Percentiles rank a stretch among this genome's conserved stretches.
These are phyloP conservation scores for Andrena chrysosceles DNA, from an alignment of 2,888 invertebrate genomes.

Conservation along the genomic window DNA sequence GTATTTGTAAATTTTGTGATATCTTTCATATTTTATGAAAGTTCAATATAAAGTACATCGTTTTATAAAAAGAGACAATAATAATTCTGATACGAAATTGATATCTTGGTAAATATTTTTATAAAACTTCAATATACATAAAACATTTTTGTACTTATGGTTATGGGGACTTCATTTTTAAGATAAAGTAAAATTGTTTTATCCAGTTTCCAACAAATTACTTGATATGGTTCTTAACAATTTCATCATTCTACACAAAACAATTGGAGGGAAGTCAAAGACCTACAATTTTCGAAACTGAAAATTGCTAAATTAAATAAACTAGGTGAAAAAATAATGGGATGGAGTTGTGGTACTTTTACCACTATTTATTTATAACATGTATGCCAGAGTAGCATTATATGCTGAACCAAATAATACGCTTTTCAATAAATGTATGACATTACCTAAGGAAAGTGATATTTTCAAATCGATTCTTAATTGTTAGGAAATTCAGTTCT, in stretches of 20 bases:
- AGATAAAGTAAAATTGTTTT: neutral
- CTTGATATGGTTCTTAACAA: neutral
- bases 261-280: neutral
- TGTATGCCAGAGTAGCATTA: too few species aligned
- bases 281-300: neutral
- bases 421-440: neutral
- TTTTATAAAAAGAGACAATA: neutral
- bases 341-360: too few species aligned
- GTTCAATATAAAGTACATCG: too few species aligned
- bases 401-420: neutral
- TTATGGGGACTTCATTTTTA: neutral
- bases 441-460: slow-evolving; percentile 1
- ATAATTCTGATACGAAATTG: neutral
- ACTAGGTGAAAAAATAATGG: neutral
- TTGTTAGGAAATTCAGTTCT: neutral
- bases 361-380: too few species aligned
- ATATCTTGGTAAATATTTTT: too few species aligned
- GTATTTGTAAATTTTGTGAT: too few species aligned
- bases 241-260: neutral
- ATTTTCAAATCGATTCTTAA: neutral
- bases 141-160: neutral
- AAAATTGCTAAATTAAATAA: neutral
- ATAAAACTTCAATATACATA: neutral
- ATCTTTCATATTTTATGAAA: too few species aligned
- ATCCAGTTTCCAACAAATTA: neutral